phyloP scores from a whole-genome alignment of 2,888 invertebrate species.

The Arctia plantaginis region DNA sequence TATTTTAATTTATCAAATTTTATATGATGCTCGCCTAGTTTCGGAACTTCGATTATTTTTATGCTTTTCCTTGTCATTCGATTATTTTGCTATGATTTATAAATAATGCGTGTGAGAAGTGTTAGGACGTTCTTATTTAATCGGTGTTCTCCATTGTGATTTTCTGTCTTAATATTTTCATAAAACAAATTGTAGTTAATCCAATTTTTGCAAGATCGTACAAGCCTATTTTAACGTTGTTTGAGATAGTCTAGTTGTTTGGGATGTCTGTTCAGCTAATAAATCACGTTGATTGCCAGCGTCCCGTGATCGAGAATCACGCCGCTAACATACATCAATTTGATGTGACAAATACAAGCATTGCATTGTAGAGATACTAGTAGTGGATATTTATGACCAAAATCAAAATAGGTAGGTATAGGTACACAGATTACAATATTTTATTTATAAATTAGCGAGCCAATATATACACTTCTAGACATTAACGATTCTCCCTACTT shows the following conservation, averaged over 20 bases:
- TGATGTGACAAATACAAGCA: slow-evolving; percentile 53
- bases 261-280: slow-evolving; percentile 50
- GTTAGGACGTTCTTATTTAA: neutral
- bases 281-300: slow-evolving; percentile 55
- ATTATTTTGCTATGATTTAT: neutral
- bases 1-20: too few species aligned
- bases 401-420: slow-evolving; percentile 31
- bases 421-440: slow-evolving; percentile 2
- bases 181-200: slow-evolving; percentile 3
- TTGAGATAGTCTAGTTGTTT: slow-evolving; percentile 44
- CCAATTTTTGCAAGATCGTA: slow-evolving; percentile 37
- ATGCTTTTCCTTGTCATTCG: neutral
- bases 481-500: neutral
- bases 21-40: neutral
- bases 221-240: slow-evolving; percentile 49
- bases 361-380: slow-evolving; percentile 45
- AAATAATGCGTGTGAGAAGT: neutral
- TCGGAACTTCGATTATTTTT: neutral
- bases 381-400: slow-evolving; percentile 46
- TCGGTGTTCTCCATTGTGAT: neutral
- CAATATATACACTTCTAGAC: too few species aligned
- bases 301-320: slow-evolving; percentile 53
- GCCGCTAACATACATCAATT: slow-evolving; percentile 53
- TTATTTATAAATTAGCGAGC: too few species aligned
- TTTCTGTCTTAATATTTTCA: neutral